Conservation (phyloP, 2,888 invertebrate species). For the Cyrtodaria siliqua region DNA sequence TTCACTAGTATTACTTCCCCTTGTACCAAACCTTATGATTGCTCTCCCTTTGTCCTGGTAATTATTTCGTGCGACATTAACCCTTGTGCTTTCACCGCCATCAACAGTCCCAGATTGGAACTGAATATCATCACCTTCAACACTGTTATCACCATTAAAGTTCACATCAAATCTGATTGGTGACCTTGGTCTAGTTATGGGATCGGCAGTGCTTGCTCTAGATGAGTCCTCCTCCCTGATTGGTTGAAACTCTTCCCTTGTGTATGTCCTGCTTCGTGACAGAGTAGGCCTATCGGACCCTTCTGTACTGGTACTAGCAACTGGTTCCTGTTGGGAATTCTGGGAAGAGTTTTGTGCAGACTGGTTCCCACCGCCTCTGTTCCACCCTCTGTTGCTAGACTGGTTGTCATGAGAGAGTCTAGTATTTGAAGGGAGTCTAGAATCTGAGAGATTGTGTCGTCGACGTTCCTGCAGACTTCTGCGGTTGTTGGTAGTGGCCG, state of each 20-base stretch:
- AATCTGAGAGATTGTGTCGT: slow-evolving; percentile 73
- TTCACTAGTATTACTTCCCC: slow-evolving; percentile 99
- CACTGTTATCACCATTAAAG: slow-evolving; percentile 16
- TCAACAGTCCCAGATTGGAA: slow-evolving; percentile 29
- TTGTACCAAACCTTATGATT: slow-evolving; percentile 92
- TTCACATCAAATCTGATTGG: slow-evolving; percentile 65
- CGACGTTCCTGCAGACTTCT: slow-evolving; percentile 68
- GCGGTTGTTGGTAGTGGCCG: slow-evolving; percentile 21
- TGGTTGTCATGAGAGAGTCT: slow-evolving; percentile 7
- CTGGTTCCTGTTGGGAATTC: slow-evolving; percentile 18
- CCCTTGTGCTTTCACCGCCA: slow-evolving; percentile 74
- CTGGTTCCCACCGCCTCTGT: slow-evolving; percentile 28
- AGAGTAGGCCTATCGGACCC: slow-evolving; percentile 35
- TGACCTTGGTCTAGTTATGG: slow-evolving; percentile 52
- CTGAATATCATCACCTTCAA: no score
- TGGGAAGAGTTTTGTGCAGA: slow-evolving; percentile 8
- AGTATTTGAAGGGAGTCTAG: slow-evolving; percentile 50
- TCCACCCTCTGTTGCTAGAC: slow-evolving; percentile 21
- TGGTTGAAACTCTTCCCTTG: slow-evolving; percentile 59
- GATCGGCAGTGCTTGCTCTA: slow-evolving; percentile 59
- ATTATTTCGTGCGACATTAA: slow-evolving; percentile 75
- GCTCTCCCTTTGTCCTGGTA: slow-evolving; percentile 81
- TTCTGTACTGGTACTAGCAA: slow-evolving; percentile 38
- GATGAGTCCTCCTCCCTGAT: slow-evolving; percentile 57
- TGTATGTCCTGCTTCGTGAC: slow-evolving; percentile 58